Base-by-base conservation (phyloP, 2,113 vertebrate genomes). In the Apaloderma vittatum region DNA sequence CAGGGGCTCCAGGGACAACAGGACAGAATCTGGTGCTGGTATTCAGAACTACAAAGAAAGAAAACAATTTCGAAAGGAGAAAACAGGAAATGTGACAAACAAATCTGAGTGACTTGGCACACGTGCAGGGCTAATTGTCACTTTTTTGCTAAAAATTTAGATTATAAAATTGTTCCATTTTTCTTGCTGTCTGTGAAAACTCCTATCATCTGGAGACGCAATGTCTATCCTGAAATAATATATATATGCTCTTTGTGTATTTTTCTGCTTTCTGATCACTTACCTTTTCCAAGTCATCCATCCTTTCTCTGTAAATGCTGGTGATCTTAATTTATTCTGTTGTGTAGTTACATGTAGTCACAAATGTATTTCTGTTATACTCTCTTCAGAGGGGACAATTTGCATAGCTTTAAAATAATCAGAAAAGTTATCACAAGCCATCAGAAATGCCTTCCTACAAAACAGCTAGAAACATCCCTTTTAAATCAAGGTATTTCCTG, bases 231-330 rank as follows among this genome's bases (percentile, higher is more conserved):
- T 85, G 66, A 85, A 95, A 84, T 49, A 91, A 77, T 32, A 55
- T 0, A 91, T 65, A 49, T 40, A 26, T 9, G 32, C 5, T 84
- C 15, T 91, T 79, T 72, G 36, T 58, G 34, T 55, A 37, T 79
- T 94, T 92, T 88, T 86, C 34, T 91, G 70, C 48, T 94, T 94
- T 87, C 70, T 89, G 74, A 67, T 27, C 27, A 84, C 68, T 86
- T 67, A 78, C 68, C 48, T 81, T 61, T 95, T 68, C 58, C 32
- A 52, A 30, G 57, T 49, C 37, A 36, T 46, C 40, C 11, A 19
- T 15, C 17, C 12, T 73, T 14, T 68, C 51, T 81, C 68, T 89
- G 32, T 65, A 86, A 82, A 85, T 30, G 22, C n/a, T 65, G 20
- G 20, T 77, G 65, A 83, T 88, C 22, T 54, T 83, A 71, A 84